Evolutionary conservation across 2,113 vertebrate species (phyloP).

Genomic region (Odontophorus gujanensis): DNA sequence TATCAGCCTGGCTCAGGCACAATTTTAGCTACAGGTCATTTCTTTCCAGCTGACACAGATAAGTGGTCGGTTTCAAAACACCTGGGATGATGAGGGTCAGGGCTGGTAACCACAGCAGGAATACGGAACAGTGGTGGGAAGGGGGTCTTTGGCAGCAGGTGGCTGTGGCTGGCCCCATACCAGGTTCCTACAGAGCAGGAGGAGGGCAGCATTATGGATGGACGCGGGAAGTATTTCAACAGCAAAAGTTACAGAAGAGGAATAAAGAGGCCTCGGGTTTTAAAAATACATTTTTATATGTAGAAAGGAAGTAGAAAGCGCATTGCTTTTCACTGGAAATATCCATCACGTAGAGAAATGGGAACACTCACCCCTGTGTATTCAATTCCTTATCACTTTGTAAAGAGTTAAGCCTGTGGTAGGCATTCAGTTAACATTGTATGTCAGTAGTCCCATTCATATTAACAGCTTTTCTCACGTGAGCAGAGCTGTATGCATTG

Average conservation of each 20-base stretch:
- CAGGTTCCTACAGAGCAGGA: accelerated
- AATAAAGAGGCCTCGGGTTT: neutral
- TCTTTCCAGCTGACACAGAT: conserved; percentile 30
- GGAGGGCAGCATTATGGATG: accelerated
- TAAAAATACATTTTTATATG: neutral
- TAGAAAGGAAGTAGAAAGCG: accelerated
- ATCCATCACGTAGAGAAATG: accelerated
- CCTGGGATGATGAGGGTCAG: neutral
- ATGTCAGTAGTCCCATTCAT: neutral
- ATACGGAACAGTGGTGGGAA: accelerated
- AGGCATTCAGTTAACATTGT: accelerated
- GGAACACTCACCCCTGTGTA: accelerated
- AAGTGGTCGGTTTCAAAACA: neutral
- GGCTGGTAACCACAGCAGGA: accelerated
- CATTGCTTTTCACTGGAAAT: neutral
- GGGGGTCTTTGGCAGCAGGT: accelerated
- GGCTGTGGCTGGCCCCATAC: accelerated
- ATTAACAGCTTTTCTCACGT: accelerated
- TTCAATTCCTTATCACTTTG: accelerated
- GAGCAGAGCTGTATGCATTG: accelerated
- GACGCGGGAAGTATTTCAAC: accelerated
- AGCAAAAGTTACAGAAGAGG: accelerated
- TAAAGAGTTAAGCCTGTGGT: accelerated
- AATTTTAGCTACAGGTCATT: conserved; percentile 70
- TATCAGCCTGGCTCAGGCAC: conserved; percentile 28